Evolutionary conservation across 2,888 invertebrate genomes (phyloP).

Genomic region (Lithophane leautieri): DNA sequence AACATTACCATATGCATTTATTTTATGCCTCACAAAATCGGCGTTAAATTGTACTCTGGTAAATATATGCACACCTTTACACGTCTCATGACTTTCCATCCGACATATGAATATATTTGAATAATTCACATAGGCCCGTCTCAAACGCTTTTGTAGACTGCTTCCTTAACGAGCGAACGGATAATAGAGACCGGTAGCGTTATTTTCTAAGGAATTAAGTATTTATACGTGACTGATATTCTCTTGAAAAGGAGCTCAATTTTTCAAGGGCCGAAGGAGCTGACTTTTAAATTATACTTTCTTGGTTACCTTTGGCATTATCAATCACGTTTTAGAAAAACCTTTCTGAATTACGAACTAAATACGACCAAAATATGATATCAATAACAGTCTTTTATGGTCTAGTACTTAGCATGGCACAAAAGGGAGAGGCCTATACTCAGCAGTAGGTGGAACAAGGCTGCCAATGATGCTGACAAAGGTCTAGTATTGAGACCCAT

Average conservation of each 20-base stretch:
- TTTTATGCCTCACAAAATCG: slow-evolving; percentile 56
- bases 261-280: slow-evolving; percentile 28
- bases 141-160: slow-evolving; percentile 71
- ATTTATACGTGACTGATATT: slow-evolving; percentile 56
- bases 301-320: slow-evolving; percentile 17
- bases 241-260: slow-evolving; percentile 38
- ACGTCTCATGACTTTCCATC: slow-evolving; percentile 74
- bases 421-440: not conserved
- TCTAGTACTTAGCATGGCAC: not conserved
- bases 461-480: not conserved
- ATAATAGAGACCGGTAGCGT: slow-evolving; percentile 63
- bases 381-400: not conserved
- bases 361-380: slow-evolving; percentile 4
- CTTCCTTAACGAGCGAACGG: slow-evolving; percentile 66
- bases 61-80: slow-evolving; percentile 66
- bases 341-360: not conserved
- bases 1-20: slow-evolving; percentile 55
- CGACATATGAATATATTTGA: slow-evolving; percentile 83
- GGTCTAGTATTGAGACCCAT: not conserved
- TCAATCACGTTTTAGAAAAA: slow-evolving; percentile 32
- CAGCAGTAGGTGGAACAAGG: not conserved
- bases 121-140: slow-evolving; percentile 78
- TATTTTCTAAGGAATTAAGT: slow-evolving; percentile 64
- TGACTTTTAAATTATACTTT: slow-evolving; percentile 25
- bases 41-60: slow-evolving; percentile 54